Evolutionary conservation across 23 tunicate species (phyloP), one percentile per base, ranked within the genome.

Genomic region (Styela plicata): DNA sequence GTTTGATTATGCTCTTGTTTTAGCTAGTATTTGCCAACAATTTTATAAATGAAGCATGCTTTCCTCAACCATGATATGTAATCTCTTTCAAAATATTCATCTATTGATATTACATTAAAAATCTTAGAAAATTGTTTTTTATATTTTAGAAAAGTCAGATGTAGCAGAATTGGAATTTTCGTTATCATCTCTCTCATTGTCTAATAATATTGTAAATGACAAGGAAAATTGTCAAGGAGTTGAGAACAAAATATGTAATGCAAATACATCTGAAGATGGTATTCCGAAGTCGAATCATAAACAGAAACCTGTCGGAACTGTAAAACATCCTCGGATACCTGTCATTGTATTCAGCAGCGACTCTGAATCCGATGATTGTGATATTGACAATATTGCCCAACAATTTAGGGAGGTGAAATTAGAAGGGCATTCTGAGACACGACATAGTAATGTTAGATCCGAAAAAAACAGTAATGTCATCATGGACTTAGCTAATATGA

Each of bases 301-400:
- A 44, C 13, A 5, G 57, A 7, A 7, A 44, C 7, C 7, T 44
- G 57, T 13, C 7, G 13, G 13, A 44, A 5, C 57, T 44, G 57
- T 44, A 7, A 44, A 44, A 44, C 10, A 44, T 5, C 10, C 13
- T 13, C 7, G 13, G 7, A 7, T 44, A 5, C 31, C 30, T 19
- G 71, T 67, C 31, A 67, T 67, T 27, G 71, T 67, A 17, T 67
- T 67, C 71, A 67, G 71, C 71, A 67, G 71, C 22, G 71, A 67
- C 31, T 67, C 71, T 16, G 71, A 67, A 16, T 67, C 31, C 0
- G 22, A 24, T 24, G 71, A 67, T 67, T 27, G 30, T 67, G 71
- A 67, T 18, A 13, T 29, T 1, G 71, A 67, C 31, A 29, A 19
- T 18, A 24, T 67, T 16, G 0, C 22, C 16, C 17, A 67, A 22